These are phyloP conservation scores for Caenorhabditis drosophilae DNA, from an alignment of 2,888 invertebrate species.

Conservation along the genomic window DNA sequence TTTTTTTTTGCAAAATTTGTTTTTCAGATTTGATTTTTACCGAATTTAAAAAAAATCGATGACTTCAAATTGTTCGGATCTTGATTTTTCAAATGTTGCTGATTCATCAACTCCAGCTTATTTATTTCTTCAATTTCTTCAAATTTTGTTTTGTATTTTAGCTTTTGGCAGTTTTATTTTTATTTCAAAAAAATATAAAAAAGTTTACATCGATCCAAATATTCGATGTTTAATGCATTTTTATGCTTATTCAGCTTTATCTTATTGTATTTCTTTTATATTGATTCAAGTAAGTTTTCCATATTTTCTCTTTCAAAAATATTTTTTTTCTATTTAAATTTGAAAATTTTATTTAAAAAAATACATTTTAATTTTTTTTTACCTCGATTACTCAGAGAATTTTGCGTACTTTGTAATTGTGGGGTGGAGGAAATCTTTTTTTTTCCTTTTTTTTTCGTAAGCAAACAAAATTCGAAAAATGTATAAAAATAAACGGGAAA, in stretches of 20 bases:
- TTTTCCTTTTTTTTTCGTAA: too few species aligned
- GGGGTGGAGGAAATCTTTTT: too few species aligned
- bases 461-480: too few species aligned
- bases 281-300: background rate
- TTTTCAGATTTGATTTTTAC: background rate
- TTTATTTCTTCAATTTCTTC: background rate
- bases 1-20: too few species aligned
- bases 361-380: too few species aligned
- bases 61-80: too few species aligned
- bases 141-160: conserved; percentile 1
- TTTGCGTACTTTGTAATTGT: too few species aligned
- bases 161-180: background rate
- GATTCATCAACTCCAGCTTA: too few species aligned
- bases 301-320: background rate
- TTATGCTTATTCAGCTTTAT: background rate
- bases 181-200: background rate
- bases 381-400: too few species aligned
- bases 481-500: background rate
- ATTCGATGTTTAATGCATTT: background rate
- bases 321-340: too few species aligned
- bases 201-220: conserved; percentile 2
- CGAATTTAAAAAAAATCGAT: background rate
- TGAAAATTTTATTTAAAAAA: too few species aligned
- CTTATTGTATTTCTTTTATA: background rate
- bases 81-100: too few species aligned